Conservation (phyloP, 2,888 invertebrate species). For the Cryptus armator region DNA sequence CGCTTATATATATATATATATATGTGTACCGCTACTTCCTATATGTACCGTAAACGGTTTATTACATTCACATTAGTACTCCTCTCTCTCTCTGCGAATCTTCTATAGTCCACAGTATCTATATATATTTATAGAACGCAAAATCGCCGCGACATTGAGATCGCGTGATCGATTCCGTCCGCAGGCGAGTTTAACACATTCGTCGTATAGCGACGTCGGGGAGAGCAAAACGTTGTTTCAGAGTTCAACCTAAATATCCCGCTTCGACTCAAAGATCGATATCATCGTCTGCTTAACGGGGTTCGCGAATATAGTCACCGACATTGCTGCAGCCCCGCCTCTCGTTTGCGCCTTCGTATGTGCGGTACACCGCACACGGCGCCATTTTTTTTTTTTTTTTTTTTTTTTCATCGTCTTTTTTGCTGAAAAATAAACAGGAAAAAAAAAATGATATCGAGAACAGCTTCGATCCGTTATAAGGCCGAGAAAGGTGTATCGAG, state of each 20-base stretch:
- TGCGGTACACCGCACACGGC: conserved; percentile 7
- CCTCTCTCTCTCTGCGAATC: too few relatives aligned
- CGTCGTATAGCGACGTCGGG: background rate
- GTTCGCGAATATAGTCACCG: conserved; percentile 13
- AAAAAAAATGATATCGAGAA: conserved; percentile 33
- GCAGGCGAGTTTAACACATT: conserved; percentile 1
- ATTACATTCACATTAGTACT: background rate
- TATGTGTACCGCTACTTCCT: background rate
- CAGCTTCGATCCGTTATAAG: conserved; percentile 41
- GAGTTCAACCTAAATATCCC: conserved; percentile 70
- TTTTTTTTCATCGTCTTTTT: background rate
- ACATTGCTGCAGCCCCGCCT: background rate
- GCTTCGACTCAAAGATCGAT: conserved; percentile 64
- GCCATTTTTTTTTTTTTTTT: background rate
- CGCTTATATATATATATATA: too few relatives aligned
- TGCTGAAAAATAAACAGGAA: conserved; percentile 16
- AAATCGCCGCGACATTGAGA: conserved; percentile 29
- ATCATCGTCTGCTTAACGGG: conserved; percentile 61
- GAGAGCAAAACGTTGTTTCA: conserved; percentile 20
- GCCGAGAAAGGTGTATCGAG: conserved; percentile 54
- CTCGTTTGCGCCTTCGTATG: background rate
- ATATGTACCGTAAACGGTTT: background rate
- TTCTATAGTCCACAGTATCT: background rate
- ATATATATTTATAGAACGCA: conserved; percentile 3
- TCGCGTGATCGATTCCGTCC: conserved; percentile 43